phyloP scores from a whole-genome alignment of 2,888 invertebrate genomes.

The Ashinkailepas kermadecensis region DNA sequence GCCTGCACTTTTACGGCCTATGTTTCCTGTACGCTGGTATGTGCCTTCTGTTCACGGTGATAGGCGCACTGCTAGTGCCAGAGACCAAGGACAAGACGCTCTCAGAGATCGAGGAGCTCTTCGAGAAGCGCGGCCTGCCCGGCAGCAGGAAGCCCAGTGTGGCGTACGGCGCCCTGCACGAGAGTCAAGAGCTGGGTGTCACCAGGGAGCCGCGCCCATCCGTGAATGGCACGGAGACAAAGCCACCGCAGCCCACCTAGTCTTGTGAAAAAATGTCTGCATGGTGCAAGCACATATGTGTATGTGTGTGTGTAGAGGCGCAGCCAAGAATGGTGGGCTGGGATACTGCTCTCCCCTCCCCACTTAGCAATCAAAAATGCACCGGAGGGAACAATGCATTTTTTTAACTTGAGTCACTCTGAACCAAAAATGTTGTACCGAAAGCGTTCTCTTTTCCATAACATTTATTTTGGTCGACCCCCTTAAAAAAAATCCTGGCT shows the following conservation, averaged over 20 bases:
- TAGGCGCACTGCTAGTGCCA: neutral
- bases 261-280: too few relatives aligned
- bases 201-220: neutral
- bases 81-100: conserved; percentile 22
- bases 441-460: too few relatives aligned
- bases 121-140: neutral
- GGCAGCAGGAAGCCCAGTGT: neutral
- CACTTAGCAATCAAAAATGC: too few relatives aligned
- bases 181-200: neutral
- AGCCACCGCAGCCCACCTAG: neutral
- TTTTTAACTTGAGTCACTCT: too few relatives aligned
- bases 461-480: too few relatives aligned
- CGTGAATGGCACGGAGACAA: neutral
- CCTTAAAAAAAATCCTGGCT: too few relatives aligned
- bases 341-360: too few relatives aligned
- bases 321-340: too few relatives aligned
- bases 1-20: neutral
- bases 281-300: too few relatives aligned
- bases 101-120: conserved; percentile 17
- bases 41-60: neutral
- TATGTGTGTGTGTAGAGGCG: too few relatives aligned
- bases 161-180: neutral
- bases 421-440: too few relatives aligned
- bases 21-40: conserved; percentile 6
- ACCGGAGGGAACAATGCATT: too few relatives aligned